Evolutionary conservation across 2,113 vertebrate species (phyloP).

Genomic region (Triplophysa rosa): DNA sequence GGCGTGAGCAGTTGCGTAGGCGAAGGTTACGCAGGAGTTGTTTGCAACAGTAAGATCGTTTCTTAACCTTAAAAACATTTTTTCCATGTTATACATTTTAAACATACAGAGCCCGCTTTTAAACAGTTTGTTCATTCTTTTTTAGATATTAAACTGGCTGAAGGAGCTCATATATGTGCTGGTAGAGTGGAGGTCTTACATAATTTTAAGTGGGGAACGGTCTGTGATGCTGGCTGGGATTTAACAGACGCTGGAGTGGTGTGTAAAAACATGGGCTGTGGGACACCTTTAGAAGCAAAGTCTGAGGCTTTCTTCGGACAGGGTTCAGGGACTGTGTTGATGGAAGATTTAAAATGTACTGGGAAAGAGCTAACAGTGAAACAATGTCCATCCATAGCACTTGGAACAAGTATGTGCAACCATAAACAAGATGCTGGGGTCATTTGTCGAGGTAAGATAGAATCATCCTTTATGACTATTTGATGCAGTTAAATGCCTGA

Average conservation of each 20-base stretch:
- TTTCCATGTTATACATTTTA: too few species aligned
- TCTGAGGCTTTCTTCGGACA: not conserved
- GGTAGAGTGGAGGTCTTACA: slow-evolving; percentile 19
- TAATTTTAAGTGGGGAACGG: not conserved
- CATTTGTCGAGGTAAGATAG: not conserved
- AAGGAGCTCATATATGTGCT: not conserved
- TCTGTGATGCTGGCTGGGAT: slow-evolving; percentile 26
- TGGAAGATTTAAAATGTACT: not conserved
- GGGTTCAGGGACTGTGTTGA: not conserved
- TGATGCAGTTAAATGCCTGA: not conserved
- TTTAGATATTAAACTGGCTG: too few species aligned
- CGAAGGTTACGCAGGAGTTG: not conserved
- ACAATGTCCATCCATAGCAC: not conserved
- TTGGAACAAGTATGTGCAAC: not conserved
- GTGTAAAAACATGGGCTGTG: slow-evolving; percentile 10
- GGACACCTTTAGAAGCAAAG: not conserved
- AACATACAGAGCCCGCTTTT: too few species aligned
- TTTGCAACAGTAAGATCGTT: not conserved
- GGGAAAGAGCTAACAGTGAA: not conserved
- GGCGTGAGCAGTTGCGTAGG: not conserved
- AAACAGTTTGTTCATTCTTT: too few species aligned
- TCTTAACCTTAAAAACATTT: too few species aligned
- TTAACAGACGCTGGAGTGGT: slow-evolving; percentile 22
- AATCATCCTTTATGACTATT: not conserved
- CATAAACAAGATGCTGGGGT: not conserved